Evolutionary conservation across 2,113 vertebrate genomes (phyloP), one percentile per base, ranked within the genome.

Genomic region (Takifugu flavidus): DNA sequence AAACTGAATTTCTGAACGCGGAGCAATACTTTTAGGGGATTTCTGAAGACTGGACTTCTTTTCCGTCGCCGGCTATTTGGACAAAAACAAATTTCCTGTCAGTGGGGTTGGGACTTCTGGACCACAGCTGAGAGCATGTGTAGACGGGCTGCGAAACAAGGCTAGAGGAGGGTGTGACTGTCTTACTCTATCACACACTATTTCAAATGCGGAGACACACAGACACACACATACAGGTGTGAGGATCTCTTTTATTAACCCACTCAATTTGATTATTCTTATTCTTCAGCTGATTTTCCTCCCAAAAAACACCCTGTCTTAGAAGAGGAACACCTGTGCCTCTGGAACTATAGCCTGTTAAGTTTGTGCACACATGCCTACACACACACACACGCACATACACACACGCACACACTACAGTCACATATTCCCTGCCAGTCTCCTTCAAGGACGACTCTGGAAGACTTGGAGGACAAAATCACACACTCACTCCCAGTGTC

Each of bases 391-490:
- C 60, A 69, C 56, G 55, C 13, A 58, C 60, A 59, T 65, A 63
- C 52, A 60, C 53, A 52, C 59, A 56, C 66, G 65, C 58, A 71
- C 51, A 53, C 31, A 60, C 68, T 20, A 67, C 59, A 78, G 63
- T 72, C 80, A 85, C 59, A 82, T 78, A 82, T 79, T 87, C 78
- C 72, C 80, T 65, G 64, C 79, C 77, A 85, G 77, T 84, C 78
- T 84, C 74, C 83, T 85, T 87, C 84, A 90, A 90, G 89, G 88
- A 84, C 78, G 75, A 77, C 76, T 83, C 74, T 78, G 84, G 84
- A 87, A 81, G 81, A 85, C 75, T 89, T 89, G 77, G 83, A 88
- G 86, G 86, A 85, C 83, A 82, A 85, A 87, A 84, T 87, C 85
- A 86, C 83, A 86, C 75, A 86, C 77, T 61, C 85, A 75, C 72